Evolutionary conservation across 2,797 vertebrate genomes (phyloP), one percentile per base, ranked within the genome.

Genomic region (Pelochelys cantorii): DNA sequence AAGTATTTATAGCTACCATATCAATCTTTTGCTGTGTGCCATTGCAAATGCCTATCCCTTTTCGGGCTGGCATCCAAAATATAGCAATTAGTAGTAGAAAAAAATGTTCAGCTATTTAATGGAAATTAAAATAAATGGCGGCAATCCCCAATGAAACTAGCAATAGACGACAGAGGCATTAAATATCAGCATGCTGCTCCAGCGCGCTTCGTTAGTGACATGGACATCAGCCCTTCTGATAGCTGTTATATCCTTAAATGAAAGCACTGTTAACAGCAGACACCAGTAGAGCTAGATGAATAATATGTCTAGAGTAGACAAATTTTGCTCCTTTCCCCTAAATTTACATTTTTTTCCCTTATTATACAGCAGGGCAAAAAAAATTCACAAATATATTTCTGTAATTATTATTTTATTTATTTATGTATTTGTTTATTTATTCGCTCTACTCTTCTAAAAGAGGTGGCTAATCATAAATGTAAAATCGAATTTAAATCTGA

Each of bases 21-120:
- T 90, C 95, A 95, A 53, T 96, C 92, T 91, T 54, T 9, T 53
- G n/a, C n/a, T 59, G 23, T 48, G 83, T 80, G 82, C 79, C 92
- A 92, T 93, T 92, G 94, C 88, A 89, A 79, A 78, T 82, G 86
- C 88, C 90, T 94, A 52, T 92, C 79, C 86, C 77, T 89, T 80
- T 90, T 90, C 93, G 60, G 86, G 81, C 68, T 55, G 85, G 68
- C 77, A 85, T 96, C 90, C 88, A 89, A 95, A 80, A 83, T 31
- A 57, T 2, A 85, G 87, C 93, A 95, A 94, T 93, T 96, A 96
- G 81, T 83, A 89, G 84, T 55, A 85, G 42, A 53, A 86, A 22
- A 90, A 94, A 94, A 83, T 78, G 74, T 80, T n/a, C 74, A 57
- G 79, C 89, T 27, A 53, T 53, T 55, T 55, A 81, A 55, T 0